A percentile compares a stretch with the other conserved stretches of the same genome.
These are phyloP conservation scores for Girardia tigrina DNA, from an alignment of 2,888 invertebrate genomes.

Conservation along the genomic window DNA sequence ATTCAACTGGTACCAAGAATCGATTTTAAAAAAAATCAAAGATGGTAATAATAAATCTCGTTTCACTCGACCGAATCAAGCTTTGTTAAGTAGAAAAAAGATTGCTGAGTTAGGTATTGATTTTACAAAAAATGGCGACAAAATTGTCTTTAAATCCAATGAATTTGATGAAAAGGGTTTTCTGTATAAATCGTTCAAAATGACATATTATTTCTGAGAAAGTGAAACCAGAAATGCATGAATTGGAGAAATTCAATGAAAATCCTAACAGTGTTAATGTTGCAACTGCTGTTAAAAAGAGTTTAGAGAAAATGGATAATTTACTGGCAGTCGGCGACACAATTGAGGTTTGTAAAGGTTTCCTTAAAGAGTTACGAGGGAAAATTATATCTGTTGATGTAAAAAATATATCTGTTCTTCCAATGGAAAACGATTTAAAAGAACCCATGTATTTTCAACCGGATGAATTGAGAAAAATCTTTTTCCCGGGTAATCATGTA, in stretches of 20 bases:
- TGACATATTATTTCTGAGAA: conserved; percentile 62
- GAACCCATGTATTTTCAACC: conserved; percentile 83
- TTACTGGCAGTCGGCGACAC: conserved; percentile 89
- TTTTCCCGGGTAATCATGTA: conserved; percentile 92
- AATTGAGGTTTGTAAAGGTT: conserved; percentile 88
- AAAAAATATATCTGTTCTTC: conserved; percentile 86
- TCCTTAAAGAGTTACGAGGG: conserved; percentile 86
- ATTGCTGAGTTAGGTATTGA: conserved; percentile 66
- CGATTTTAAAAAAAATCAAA: conserved; percentile 69
- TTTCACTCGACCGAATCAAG: conserved; percentile 33
- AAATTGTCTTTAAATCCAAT: conserved; percentile 84
- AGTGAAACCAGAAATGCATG: conserved; percentile 83
- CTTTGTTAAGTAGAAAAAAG: conserved; percentile 28
- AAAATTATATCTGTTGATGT: conserved; percentile 88
- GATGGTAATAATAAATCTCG: conserved; percentile 32
- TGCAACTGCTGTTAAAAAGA: conserved; percentile 30
- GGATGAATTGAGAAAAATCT: conserved; percentile 77
- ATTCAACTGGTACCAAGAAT: conserved; percentile 86
- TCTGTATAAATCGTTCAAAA: conserved; percentile 83
- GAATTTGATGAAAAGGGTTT: conserved; percentile 81
- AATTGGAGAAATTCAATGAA: conserved; percentile 69
- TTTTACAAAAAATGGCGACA: conserved; percentile 77
- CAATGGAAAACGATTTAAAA: conserved; percentile 86
- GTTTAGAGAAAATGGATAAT: conserved; percentile 52
- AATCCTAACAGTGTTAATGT: conserved; percentile 51